Evolutionary conservation across 2,888 invertebrate species (phyloP), one percentile per base, ranked within the genome.

Genomic region (Drosophila sordidula): DNA sequence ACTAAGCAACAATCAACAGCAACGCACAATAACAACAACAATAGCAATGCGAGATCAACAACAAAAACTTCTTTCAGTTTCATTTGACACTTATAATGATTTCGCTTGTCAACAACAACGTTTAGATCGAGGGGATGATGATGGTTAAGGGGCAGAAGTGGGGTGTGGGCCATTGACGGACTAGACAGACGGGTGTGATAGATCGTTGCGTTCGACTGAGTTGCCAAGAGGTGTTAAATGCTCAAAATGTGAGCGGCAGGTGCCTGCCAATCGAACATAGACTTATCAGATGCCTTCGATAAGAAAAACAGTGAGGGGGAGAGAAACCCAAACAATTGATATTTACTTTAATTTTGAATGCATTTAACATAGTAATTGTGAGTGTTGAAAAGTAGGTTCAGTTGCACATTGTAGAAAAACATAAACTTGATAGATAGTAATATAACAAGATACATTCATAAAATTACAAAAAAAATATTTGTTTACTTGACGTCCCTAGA

Each of bases 51-150:
- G 44, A 74, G 49, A 66, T 41, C 70, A 68, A 51, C 52, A 50
- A 54, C 49, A 75, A 67, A 58, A 42, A 74, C 70, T 85, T 85
- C 71, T 88, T 73, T 76, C 56, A 59, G 61, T 85, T 76, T 77
- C 67, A 63, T 72, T 82, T 77, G 83, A 89, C 89, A 85, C 72
- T 88, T 75, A 82, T 83, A 86, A 89, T 88, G 85, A 89, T 82
- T 85, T 85, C 58, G 80, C 82, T 62, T 89, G 89, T 85, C 89
- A 87, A 62, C 73, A 66, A 57, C 68, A 75, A 18, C 18, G 18
- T 71, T 70, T 62, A 11, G 22, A 11, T 36, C 38, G 50, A n/a
- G 22, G 32, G 47, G 52, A 9, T 16, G 45, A 14, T 12, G 51
- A 14, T 16, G 9, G 38, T 32, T 11, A 51, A 56, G 55, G 46